Evolutionary conservation across 1,140 invertebrate species (phyloP).

Genomic region (Nasonia vitripennis): DNA sequence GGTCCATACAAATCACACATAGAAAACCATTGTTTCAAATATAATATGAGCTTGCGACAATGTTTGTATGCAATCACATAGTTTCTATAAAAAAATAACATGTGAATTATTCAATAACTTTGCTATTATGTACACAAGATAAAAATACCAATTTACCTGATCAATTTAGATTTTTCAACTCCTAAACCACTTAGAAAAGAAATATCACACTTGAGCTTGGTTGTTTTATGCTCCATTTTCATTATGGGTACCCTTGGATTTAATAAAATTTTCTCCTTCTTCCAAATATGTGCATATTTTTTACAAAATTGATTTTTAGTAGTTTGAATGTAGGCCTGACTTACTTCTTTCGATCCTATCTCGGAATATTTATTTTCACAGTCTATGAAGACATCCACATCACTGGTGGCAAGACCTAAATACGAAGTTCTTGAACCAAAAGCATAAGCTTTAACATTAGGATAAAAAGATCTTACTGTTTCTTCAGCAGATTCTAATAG

Average conservation of each 20-base stretch:
- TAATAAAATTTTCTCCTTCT: conserved; percentile 51
- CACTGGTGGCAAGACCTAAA: conserved; percentile 68
- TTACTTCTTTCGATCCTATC: conserved; percentile 18
- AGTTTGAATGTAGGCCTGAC: background rate
- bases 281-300: conserved; percentile 48
- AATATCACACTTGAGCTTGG: conserved; percentile 75
- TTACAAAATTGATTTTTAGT: conserved; percentile 21
- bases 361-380: conserved; percentile 60
- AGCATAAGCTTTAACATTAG: conserved; percentile 63
- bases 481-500: conserved; percentile 55
- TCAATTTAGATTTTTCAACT: conserved; percentile 71
- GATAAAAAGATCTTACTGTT: conserved; percentile 45
- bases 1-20: conserved; percentile 53
- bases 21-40: conserved; percentile 75
- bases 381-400: conserved; percentile 75
- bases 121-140: background rate
- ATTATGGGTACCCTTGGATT: conserved; percentile 75
- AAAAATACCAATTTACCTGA: conserved; percentile 10
- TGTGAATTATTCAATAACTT: conserved; percentile 6
- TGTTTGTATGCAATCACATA: conserved; percentile 66
- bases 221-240: conserved; percentile 71
- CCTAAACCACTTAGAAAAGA: conserved; percentile 76
- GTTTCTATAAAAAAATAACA: conserved; percentile 61
- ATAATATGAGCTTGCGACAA: conserved; percentile 65
- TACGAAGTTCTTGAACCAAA: conserved; percentile 74